phyloP scores from a whole-genome alignment of 2,888 invertebrate species.

The Orthosia gothica region DNA sequence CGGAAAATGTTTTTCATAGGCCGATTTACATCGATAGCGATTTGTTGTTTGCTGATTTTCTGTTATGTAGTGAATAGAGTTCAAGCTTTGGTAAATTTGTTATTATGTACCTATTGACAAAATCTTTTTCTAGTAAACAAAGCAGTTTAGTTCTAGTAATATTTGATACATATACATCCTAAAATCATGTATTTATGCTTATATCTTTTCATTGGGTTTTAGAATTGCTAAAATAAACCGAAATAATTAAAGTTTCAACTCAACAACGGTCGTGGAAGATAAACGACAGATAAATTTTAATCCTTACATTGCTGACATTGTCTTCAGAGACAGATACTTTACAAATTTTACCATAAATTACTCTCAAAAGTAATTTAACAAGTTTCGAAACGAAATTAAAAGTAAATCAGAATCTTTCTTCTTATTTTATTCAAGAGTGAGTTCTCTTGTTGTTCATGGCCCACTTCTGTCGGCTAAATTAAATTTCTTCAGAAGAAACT shows the following conservation, averaged over 20 bases:
- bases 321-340: conserved; percentile 40
- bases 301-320: conserved; percentile 33
- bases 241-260: conserved; percentile 3
- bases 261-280: conserved; percentile 4
- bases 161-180: too few relatives aligned
- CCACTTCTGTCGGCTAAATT: conserved; percentile 49
- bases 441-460: conserved; percentile 52
- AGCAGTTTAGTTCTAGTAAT: not conserved
- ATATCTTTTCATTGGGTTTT: not conserved
- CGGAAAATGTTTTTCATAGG: conserved; percentile 22
- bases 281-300: conserved; percentile 29
- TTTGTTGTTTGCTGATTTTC: conserved; percentile 1
- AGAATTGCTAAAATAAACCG: conserved; percentile 2
- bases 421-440: conserved; percentile 54
- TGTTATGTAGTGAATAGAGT: not conserved
- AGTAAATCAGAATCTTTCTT: conserved; percentile 60
- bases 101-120: too few relatives aligned
- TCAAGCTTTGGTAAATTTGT: not conserved
- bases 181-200: too few relatives aligned
- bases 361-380: conserved; percentile 52
- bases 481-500: conserved; percentile 56
- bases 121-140: not conserved
- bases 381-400: conserved; percentile 54
- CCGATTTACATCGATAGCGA: conserved; percentile 14
- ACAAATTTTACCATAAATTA: conserved; percentile 54